Evolutionary conservation across 1,140 invertebrate genomes (phyloP), one percentile per base, ranked within the genome.

Genomic region (Pseudomyrmex sp.): DNA sequence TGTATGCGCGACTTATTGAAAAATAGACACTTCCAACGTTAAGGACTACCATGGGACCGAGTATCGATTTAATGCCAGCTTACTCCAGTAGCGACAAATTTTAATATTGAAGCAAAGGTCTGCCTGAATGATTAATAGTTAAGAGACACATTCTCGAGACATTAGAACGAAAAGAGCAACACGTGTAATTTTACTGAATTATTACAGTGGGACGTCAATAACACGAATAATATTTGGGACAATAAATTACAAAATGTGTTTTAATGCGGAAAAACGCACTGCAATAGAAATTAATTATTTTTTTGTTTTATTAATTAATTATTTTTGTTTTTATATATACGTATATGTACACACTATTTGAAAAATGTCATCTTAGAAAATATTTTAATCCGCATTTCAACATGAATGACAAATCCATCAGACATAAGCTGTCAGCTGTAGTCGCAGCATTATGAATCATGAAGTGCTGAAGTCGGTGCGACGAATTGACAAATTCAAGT

Each of bases 41-140:
- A 52, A 69, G 8, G 12, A 20, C 26, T 10, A 35, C 7, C 35
- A 7, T 35, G 35, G 35, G 35, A 26, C 12, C 13, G 9, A 66
- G 20, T 54, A 76, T 65, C 26, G 50, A 77, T 77, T 77, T 77
- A 35, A 35, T 35, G 66, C 44, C 48, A 23, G 5, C 8, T 66
- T 52, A 69, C 20, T 66, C 1, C 44, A 35, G 35, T 35, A 66
- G 18, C 26, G n/a, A 66, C 18, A 46, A 10, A 8, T 65, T 46
- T 0, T 13, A 66, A 12, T 18, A 8, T 2, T 7, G 12, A 52
- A 9, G 56, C 23, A 35, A 44, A 44, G n/a, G 44, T 10, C 54
- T 54, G 26, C 20, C 20, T 54, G 26, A 35, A 18, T 8, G 9
- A 44, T 76, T 76, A 66, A n/a, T 20, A 23, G 35, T 20, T n/a